Conservation (phyloP, 1,140 invertebrate species). For the Tribolium castaneum region DNA sequence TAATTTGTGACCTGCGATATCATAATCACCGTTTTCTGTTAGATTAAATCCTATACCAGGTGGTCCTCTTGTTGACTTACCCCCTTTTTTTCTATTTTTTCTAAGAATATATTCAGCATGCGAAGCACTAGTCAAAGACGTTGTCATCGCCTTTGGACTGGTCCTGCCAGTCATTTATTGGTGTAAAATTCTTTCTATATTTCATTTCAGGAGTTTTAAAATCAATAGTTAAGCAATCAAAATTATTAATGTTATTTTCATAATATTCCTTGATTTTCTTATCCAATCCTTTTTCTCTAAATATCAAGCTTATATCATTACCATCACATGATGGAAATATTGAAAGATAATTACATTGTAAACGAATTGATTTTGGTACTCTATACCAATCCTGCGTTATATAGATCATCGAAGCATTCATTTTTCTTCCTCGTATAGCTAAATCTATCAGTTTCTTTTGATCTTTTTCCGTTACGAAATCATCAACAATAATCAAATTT, state of each 20-base stretch:
- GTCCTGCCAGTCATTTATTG: conserved; percentile 12
- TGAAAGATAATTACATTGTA: conserved; percentile 45
- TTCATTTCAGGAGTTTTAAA: conserved; percentile 37
- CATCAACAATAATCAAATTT: conserved; percentile 40
- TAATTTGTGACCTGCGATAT: conserved; percentile 38
- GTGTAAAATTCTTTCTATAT: conserved; percentile 37
- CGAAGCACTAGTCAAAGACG: too few relatives aligned
- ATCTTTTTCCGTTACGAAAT: conserved; percentile 37
- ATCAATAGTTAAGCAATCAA: conserved; percentile 19
- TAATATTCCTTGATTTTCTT: conserved; percentile 42
- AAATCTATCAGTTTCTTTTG: conserved; percentile 31
- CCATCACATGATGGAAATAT: conserved; percentile 43
- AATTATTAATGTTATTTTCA: conserved; percentile 14
- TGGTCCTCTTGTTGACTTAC: conserved; percentile 37
- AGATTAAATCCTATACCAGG: conserved; percentile 41
- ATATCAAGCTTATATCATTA: conserved; percentile 45
- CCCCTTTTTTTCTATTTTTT: conserved; percentile 41
- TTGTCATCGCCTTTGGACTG: too few relatives aligned
- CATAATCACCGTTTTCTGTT: conserved; percentile 39
- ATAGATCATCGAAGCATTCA: conserved; percentile 35
- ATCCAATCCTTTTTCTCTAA: conserved; percentile 43
- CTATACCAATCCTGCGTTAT: conserved; percentile 44
- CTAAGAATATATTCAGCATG: conserved; percentile 31
- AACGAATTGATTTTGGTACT: conserved; percentile 45
- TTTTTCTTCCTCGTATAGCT: conserved; percentile 39